Conservation (phyloP, 2,888 invertebrate genomes). For the Drosophila robusta region DNA sequence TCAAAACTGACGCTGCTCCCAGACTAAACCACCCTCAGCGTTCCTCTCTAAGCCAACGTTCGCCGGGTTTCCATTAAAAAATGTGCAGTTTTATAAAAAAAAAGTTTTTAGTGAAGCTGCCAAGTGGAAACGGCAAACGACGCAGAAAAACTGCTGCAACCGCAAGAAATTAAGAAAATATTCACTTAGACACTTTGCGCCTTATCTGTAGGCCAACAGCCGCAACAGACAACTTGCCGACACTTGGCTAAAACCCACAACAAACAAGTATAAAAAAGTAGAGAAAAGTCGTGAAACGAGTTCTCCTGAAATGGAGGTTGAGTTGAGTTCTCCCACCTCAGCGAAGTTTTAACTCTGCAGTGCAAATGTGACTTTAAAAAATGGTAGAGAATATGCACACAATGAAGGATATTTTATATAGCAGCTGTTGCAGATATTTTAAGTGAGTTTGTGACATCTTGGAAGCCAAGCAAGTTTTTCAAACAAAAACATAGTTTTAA, state of each 20-base stretch:
- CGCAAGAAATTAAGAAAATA: conserved; percentile 68
- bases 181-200: conserved; percentile 52
- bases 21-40: neutral
- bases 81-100: conserved; percentile 50
- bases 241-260: conserved; percentile 17
- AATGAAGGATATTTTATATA: no score
- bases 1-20: conserved; percentile 31
- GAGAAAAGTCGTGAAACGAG: conserved; percentile 7
- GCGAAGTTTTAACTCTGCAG: conserved; percentile 5
- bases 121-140: conserved; percentile 47
- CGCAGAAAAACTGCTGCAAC: conserved; percentile 65
- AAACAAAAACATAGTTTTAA: no score
- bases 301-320: conserved; percentile 5
- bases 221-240: conserved; percentile 21
- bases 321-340: no score
- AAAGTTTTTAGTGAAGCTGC: conserved; percentile 43
- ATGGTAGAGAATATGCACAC: no score
- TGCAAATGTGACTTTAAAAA: conserved; percentile 1
- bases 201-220: conserved; percentile 57
- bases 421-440: no score
- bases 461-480: no score
- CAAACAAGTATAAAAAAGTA: conserved; percentile 5
- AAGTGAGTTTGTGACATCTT: no score
- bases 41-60: neutral
- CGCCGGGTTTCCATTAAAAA: conserved; percentile 37